Base-by-base conservation (phyloP, 2,113 vertebrate species). In the Rhineura floridana region DNA sequence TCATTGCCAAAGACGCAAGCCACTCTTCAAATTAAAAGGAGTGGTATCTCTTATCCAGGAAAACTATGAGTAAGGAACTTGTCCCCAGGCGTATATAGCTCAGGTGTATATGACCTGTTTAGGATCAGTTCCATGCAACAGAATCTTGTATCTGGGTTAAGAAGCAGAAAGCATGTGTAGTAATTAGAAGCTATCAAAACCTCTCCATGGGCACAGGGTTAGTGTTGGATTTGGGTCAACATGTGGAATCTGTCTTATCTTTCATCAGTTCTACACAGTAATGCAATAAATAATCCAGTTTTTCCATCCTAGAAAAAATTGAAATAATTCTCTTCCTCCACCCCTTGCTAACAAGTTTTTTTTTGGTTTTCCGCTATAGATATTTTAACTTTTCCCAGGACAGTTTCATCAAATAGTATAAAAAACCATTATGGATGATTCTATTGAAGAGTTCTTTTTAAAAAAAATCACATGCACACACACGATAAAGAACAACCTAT, bases 221-320 rank as follows among this genome's bases (percentile, higher is more conserved):
- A 95, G 95, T 90, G 90, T 90, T 90, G 92, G 95, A 95, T 96
- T 96, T 92, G 28, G 95, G 94, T 95, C 94, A 93, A 94, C 92
- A 94, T 92, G 94, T 94, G 96, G 96, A 94, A 95, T 92, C 91
- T 90, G 95, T 93, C 95, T 95, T 59, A 95, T 94, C 96, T 97
- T 63, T n/a, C 36, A 63, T 15, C 30, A 48, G 5, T 46, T 46
- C 42, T 77, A 33, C 17, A 65, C 77, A 76, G 93, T 90, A 95
- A 95, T 96, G 96, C 95, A 95, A 95, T 94, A 96, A 97, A 95
- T 97, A 94, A 94, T 96, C 95, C 95, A 91, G 94, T 91, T 95
- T 95, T 96, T 94, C 95, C 93, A 46, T 84, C 90, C 95, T 95
- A 95, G 94, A 96, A 95, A 96, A 95, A 92, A 96, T 86, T 95